These are phyloP conservation scores for Yponomeuta sedellus DNA, from an alignment of 2,888 invertebrate genomes.

Conservation along the genomic window DNA sequence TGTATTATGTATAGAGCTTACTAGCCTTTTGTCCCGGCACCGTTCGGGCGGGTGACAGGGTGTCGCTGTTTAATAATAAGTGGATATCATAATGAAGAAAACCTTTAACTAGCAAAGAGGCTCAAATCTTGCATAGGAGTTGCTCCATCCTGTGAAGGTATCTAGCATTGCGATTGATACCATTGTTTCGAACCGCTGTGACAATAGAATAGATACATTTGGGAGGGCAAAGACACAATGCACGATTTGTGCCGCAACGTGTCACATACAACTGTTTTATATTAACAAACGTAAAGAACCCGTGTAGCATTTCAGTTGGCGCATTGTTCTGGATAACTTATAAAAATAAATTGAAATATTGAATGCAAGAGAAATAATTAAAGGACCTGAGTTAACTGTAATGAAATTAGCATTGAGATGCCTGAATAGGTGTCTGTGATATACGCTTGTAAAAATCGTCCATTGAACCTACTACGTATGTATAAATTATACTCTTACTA, in stretches of 20 bases:
- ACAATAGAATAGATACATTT: too few relatives aligned
- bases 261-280: not conserved
- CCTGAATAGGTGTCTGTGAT: conserved; percentile 57
- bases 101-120: not conserved
- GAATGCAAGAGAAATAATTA: not conserved
- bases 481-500: conserved; percentile 20
- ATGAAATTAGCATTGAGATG: conserved; percentile 45
- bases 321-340: conserved; percentile 76
- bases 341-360: conserved; percentile 26
- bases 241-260: not conserved
- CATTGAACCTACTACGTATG: conserved; percentile 50
- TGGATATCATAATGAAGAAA: conserved; percentile 56
- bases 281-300: conserved; percentile 1
- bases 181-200: too few relatives aligned
- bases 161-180: not conserved
- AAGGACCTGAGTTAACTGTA: conserved; percentile 13
- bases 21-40: conserved; percentile 71
- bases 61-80: conserved; percentile 72
- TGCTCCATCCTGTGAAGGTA: not conserved
- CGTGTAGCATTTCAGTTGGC: not conserved
- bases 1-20: conserved; percentile 60
- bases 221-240: not conserved
- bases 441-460: conserved; percentile 73
- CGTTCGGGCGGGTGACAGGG: conserved; percentile 73
- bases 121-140: not conserved